Evolutionary conservation across 1,140 invertebrate species (phyloP).

Genomic region (Drosophila mojavensis): DNA sequence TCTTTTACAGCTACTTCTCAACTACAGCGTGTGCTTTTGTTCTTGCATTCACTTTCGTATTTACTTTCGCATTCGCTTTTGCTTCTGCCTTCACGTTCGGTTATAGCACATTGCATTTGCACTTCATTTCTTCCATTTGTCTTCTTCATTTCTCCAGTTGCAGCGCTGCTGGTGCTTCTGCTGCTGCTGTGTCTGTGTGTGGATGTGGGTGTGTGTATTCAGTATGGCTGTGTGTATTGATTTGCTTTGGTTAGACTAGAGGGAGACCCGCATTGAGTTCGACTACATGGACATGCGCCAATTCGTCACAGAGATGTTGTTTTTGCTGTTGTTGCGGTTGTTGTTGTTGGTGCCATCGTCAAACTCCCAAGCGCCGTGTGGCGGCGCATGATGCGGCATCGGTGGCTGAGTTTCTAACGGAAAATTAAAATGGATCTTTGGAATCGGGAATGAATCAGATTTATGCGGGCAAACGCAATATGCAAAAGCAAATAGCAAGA

Average conservation of each 20-base stretch:
- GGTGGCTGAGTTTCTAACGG: constrained; percentile 31
- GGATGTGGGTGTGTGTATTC: background rate
- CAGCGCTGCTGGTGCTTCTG: background rate
- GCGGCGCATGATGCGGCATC: constrained; percentile 27
- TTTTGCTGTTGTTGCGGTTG: constrained; percentile 35
- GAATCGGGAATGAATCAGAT: background rate
- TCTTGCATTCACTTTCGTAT: background rate
- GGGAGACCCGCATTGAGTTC: background rate
- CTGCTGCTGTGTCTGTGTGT: background rate
- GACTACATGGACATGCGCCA: constrained; percentile 51
- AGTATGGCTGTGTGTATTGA: background rate
- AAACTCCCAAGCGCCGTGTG: constrained; percentile 38
- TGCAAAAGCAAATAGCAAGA: constrained; percentile 5
- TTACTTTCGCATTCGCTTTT: background rate
- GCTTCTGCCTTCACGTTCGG: no score
- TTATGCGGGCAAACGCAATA: background rate
- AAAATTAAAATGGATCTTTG: constrained; percentile 15
- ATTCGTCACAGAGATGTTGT: constrained; percentile 46
- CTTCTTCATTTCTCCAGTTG: background rate
- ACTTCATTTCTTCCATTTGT: background rate
- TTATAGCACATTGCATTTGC: background rate
- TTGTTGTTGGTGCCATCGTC: constrained; percentile 42
- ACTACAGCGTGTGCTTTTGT: background rate
- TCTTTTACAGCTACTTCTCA: no score
- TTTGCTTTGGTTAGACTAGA: constrained; percentile 3